Base-by-base conservation (phyloP, 2,888 invertebrate genomes). In the Lottia gigantea region DNA sequence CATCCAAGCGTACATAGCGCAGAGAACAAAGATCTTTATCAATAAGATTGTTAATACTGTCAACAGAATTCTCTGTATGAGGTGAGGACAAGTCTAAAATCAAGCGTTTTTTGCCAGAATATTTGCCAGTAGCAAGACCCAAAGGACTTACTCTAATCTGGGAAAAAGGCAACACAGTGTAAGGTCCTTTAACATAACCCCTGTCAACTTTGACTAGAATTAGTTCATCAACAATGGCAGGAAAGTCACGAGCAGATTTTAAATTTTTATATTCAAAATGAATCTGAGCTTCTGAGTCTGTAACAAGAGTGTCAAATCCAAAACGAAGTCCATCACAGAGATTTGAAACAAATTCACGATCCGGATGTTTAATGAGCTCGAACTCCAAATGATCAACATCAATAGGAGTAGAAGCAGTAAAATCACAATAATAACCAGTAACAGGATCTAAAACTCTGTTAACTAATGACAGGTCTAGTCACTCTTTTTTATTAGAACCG, bases 11-110 rank as follows among this genome's bases (percentile, higher is more conserved):
- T 3, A 77, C 74, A 70, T 76, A 76, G 0, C 67, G 49, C 46
- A 76, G 61, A 16, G 68, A 68, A 64, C 67, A 73, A 14, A 64
- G n/a, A 16, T 75, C 70, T 72, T 78, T 76, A 61, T 71, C 71
- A 31, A 78, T 78, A n/a, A 78, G 31, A 16, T 71, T 66, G 46
- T 75, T 78, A 3, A 78, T 64, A 26, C 75, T 78, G 15, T 23
- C 26, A 8, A 40, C 40, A 6, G 40, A 40, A 40, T 11, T 8
- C 7, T 40, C 40, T 40, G 40, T 62, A 66, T 76, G 78, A n/a
- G 77, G 75, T 0, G 76, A 66, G 12, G 75, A 77, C 4, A 76
- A 16, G 67, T 79, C 79, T 6, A 77, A 64, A 6, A 76, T 77
- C 0, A 78, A 55, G 8, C 76, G 61, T 62, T 75, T 46, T 47